A percentile compares a stretch with the other conserved stretches of the same genome.
phyloP scores from a whole-genome alignment of 2,113 vertebrate genomes.

The Ophiodon elongatus region DNA sequence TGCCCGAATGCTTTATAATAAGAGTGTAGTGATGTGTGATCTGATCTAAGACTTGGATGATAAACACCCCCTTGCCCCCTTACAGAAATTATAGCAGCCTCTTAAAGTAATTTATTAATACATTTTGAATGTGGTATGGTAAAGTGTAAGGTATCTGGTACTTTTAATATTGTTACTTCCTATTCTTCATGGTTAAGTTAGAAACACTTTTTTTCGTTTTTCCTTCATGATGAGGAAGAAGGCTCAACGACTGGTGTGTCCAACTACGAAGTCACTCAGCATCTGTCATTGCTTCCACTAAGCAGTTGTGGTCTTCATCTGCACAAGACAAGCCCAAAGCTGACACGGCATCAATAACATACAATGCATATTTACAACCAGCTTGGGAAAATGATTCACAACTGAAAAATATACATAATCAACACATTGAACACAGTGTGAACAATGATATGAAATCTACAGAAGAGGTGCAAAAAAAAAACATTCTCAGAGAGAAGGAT shows the following conservation, averaged over 20 bases:
- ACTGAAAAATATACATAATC: constrained; percentile 3
- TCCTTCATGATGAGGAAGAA: not conserved
- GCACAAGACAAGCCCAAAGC: not conserved
- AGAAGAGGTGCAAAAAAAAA: not conserved
- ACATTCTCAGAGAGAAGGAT: too few species aligned
- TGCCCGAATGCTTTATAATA: not conserved
- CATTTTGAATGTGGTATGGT: not conserved
- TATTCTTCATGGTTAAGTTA: not conserved
- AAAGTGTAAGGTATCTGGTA: not conserved
- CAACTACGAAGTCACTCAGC: not conserved
- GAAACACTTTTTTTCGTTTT: too few species aligned
- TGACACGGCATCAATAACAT: not conserved
- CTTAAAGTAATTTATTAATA: not conserved
- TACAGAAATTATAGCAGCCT: not conserved
- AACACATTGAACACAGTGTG: not conserved
- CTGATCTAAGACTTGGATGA: not conserved
- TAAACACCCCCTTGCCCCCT: not conserved
- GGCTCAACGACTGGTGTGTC: not conserved
- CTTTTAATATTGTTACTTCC: not conserved
- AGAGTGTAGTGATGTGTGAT: not conserved
- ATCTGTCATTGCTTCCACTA: not conserved
- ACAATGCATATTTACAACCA: not conserved
- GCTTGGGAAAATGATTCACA: constrained; percentile 3
- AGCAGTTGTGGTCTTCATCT: not conserved
- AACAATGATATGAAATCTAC: not conserved